phyloP scores from a whole-genome alignment of 2,113 vertebrate species.

The Mastomys natalensis region DNA sequence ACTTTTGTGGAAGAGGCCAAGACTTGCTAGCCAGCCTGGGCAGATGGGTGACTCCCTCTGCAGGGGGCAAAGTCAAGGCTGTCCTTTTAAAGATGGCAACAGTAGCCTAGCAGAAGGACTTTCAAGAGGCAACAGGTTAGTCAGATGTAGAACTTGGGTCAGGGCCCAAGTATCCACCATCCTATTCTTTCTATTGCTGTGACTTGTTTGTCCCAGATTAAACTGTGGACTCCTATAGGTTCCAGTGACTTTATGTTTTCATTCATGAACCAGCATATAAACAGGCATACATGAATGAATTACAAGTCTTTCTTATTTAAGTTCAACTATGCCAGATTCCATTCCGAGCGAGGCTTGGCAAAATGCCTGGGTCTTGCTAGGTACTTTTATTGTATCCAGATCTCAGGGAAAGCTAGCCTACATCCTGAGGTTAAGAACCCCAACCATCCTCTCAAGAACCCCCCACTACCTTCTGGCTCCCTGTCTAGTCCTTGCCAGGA shows the following conservation, averaged over 20 bases:
- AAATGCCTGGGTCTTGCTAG: background rate
- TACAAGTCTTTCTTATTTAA: background rate
- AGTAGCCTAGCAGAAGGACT: background rate
- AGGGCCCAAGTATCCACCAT: background rate
- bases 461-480: background rate
- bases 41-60: background rate
- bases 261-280: background rate
- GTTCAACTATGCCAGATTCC: background rate
- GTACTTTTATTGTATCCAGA: background rate
- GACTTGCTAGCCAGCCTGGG: background rate
- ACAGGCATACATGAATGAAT: background rate
- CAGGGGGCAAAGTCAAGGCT: background rate
- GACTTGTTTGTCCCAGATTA: conserved; percentile 19
- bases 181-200: background rate
- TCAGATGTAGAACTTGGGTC: background rate
- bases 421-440: background rate
- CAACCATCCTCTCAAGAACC: background rate
- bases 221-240: background rate
- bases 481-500: background rate
- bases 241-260: background rate
- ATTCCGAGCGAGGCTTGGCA: background rate
- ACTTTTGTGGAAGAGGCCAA: background rate
- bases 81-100: background rate
- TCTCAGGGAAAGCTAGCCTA: background rate
- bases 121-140: background rate